Evolutionary conservation across 2,888 invertebrate genomes (phyloP).

Genomic region (Cyclophora punctaria): DNA sequence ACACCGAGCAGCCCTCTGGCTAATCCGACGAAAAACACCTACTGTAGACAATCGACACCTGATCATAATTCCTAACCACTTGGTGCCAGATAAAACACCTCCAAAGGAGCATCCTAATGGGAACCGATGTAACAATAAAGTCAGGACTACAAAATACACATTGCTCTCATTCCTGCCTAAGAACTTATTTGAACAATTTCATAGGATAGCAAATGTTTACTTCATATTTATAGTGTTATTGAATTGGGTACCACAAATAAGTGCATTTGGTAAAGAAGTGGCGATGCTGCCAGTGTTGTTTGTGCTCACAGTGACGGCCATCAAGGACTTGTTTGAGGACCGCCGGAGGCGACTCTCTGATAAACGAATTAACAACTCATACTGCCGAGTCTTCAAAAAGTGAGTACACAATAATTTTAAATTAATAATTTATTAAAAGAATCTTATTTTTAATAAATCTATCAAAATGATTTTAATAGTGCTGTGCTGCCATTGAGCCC

Average conservation of each 20-base stretch:
- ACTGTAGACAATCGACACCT: slow-evolving; percentile 81
- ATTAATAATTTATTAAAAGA: no score
- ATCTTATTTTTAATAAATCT: no score
- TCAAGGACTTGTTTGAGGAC: slow-evolving; percentile 97
- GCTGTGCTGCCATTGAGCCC: no score
- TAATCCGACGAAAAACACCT: slow-evolving; percentile 77
- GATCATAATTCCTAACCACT: slow-evolving; percentile 88
- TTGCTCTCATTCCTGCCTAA: slow-evolving; percentile 94
- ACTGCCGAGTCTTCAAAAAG: slow-evolving; percentile 94
- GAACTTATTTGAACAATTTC: slow-evolving; percentile 97
- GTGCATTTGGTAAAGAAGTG: slow-evolving; percentile 96
- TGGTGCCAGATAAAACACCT: slow-evolving; percentile 87
- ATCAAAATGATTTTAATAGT: no score
- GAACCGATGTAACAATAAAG: slow-evolving; percentile 86
- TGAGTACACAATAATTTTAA: slow-evolving; percentile 52
- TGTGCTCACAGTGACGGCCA: slow-evolving; percentile 94
- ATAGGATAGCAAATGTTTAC: slow-evolving; percentile 97
- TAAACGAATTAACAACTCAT: slow-evolving; percentile 93
- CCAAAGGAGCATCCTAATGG: slow-evolving; percentile 89
- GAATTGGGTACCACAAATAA: slow-evolving; percentile 96
- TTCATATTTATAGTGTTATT: slow-evolving; percentile 97
- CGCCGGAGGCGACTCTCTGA: slow-evolving; percentile 91
- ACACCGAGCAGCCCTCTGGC: slow-evolving; percentile 78
- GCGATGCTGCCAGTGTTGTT: slow-evolving; percentile 96
- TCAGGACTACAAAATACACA: slow-evolving; percentile 96